Percentiles rank a stretch among this genome's conserved stretches.
phyloP scores from a whole-genome alignment of 1,140 invertebrate species.

The Diabrotica virgifera region DNA sequence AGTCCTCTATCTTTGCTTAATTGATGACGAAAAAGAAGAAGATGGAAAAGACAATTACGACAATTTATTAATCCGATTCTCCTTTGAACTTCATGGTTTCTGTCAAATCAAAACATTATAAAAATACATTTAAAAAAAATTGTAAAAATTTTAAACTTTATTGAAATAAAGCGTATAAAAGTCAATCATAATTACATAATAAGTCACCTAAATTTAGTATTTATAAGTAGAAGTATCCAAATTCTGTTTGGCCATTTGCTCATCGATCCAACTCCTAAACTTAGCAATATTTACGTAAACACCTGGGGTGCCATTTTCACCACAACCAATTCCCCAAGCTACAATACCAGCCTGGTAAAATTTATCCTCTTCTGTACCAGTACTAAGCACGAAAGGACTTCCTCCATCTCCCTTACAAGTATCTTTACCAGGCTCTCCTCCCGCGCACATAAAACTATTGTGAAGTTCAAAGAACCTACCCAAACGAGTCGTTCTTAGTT shows the following conservation, averaged over 20 bases:
- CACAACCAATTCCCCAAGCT: slow-evolving; percentile 54
- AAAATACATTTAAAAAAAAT: no score
- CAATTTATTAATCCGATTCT: no score
- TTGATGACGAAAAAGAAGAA: no score
- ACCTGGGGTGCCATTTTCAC: slow-evolving; percentile 56
- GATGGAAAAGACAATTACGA: no score
- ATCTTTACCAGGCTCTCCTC: slow-evolving; percentile 62
- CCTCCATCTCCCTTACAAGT: slow-evolving; percentile 64
- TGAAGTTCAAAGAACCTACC: slow-evolving; percentile 64
- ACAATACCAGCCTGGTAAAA: slow-evolving; percentile 54
- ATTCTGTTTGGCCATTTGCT: slow-evolving; percentile 30
- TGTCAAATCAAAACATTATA: no score
- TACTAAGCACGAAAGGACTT: slow-evolving; percentile 56
- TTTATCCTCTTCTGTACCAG: slow-evolving; percentile 38
- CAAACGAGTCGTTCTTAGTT: slow-evolving; percentile 57
- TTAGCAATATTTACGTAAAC: slow-evolving; percentile 44
- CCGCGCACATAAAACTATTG: slow-evolving; percentile 72
- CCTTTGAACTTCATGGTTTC: no score
- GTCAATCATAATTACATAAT: no score
- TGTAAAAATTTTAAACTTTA: no score
- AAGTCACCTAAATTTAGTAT: slow-evolving; percentile 23
- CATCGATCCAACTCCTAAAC: slow-evolving; percentile 44
- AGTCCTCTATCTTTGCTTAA: no score
- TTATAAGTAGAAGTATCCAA: slow-evolving; percentile 30
- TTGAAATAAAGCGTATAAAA: no score